Evolutionary conservation across 2,797 vertebrate genomes (phyloP).

Genomic region (Alcedo atthis): DNA sequence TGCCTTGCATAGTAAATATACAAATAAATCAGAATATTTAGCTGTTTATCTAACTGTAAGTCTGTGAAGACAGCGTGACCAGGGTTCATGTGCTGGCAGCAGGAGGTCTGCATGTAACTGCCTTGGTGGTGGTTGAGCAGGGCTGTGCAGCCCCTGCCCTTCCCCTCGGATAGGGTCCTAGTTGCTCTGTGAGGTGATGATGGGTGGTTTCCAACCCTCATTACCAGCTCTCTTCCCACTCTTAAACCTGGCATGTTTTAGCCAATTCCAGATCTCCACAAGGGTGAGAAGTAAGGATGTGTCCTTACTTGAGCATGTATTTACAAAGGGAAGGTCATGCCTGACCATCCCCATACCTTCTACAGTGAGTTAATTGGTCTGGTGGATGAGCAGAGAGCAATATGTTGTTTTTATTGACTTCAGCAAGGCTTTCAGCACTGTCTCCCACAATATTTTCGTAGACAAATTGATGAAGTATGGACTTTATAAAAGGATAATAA

Average conservation of each 20-base stretch:
- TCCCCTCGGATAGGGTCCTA: background rate
- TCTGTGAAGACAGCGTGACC: background rate
- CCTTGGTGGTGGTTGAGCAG: rapidly evolving
- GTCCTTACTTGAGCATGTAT: background rate
- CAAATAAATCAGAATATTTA: background rate
- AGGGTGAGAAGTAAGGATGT: background rate
- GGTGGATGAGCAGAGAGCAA: background rate
- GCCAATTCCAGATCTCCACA: background rate
- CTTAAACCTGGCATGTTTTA: background rate
- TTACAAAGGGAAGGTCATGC: rapidly evolving
- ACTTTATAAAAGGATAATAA: background rate
- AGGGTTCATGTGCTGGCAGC: background rate
- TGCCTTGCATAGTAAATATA: background rate
- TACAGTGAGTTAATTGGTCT: background rate
- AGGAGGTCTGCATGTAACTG: background rate
- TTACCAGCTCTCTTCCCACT: background rate
- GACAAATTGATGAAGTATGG: background rate
- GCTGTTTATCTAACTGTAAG: background rate
- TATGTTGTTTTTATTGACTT: background rate
- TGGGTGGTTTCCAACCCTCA: background rate
- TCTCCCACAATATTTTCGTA: background rate
- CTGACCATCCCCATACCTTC: background rate
- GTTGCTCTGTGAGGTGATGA: rapidly evolving
- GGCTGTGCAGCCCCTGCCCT: background rate
- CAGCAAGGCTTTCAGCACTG: background rate